Percentiles rank a stretch among this genome's conserved stretches.
These are phyloP conservation scores for Cancer borealis DNA, from an alignment of 2,888 invertebrate species.

Conservation along the genomic window DNA sequence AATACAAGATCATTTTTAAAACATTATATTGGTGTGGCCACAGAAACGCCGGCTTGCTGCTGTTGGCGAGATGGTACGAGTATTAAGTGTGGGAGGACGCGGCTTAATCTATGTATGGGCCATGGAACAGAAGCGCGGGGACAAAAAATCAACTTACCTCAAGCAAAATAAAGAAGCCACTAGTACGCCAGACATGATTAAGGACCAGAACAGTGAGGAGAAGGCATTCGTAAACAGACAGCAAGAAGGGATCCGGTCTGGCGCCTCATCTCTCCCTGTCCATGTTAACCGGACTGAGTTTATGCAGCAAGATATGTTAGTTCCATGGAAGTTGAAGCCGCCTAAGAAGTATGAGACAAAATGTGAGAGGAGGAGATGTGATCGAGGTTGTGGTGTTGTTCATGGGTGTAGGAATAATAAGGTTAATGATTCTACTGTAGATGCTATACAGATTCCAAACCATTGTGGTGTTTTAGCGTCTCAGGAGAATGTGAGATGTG, in stretches of 20 bases:
- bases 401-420: conserved; percentile 45
- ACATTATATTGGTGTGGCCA: background rate
- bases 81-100: conserved; percentile 86
- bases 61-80: conserved; percentile 87
- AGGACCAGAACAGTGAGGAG: background rate
- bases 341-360: conserved; percentile 77
- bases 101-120: conserved; percentile 98
- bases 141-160: conserved; percentile 86
- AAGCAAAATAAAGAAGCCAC: conserved; percentile 82
- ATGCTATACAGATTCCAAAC: background rate
- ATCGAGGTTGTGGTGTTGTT: conserved; percentile 29
- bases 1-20: background rate
- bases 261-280: conserved; percentile 84
- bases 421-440: background rate
- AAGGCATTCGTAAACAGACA: background rate
- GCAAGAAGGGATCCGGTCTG: background rate
- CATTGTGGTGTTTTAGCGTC: background rate
- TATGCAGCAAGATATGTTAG: conserved; percentile 92
- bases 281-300: conserved; percentile 96
- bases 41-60: conserved; percentile 86
- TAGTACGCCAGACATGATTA: background rate
- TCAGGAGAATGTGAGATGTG: background rate
- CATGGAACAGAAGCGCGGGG: conserved; percentile 88
- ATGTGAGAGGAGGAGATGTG: conserved; percentile 78
- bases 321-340: conserved; percentile 93